Conservation (phyloP, 37 sponge, comb jelly and placozoan genomes). For the Tethya wilhelma region DNA sequence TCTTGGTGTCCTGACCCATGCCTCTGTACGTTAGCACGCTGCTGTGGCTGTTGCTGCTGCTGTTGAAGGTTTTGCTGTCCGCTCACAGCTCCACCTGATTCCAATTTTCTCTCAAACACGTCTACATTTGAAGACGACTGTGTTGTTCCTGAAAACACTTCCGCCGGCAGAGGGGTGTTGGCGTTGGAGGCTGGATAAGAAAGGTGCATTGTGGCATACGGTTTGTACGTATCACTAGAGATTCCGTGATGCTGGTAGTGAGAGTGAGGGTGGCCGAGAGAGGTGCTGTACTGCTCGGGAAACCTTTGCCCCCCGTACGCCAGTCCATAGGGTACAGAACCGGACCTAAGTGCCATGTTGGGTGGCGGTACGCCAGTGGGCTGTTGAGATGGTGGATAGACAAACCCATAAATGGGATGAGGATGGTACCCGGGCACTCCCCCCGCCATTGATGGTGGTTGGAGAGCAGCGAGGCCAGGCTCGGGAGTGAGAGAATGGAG, state of each 20-base stretch:
- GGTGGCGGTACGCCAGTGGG: not conserved
- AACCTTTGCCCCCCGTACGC: not conserved
- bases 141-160: too few species aligned
- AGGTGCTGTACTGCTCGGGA: not conserved
- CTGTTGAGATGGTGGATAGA: not conserved
- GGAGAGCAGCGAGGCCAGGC: slow-evolving; percentile 4
- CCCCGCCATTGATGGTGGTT: not conserved
- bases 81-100: too few species aligned
- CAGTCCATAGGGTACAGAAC: not conserved
- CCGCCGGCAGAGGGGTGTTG: not conserved
- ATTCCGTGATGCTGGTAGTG: not conserved
- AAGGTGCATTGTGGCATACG: too few species aligned
- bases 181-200: not conserved
- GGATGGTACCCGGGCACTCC: not conserved
- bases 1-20: too few species aligned
- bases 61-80: not conserved
- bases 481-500: slow-evolving; percentile 11
- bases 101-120: too few species aligned
- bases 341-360: not conserved
- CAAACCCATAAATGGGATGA: not conserved
- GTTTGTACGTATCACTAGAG: slow-evolving; percentile 8
- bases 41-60: not conserved
- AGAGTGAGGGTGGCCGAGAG: not conserved
- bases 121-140: too few species aligned
- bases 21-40: not conserved